phyloP scores from a whole-genome alignment of 2,797 vertebrate genomes.

The Buceros bicornis region DNA sequence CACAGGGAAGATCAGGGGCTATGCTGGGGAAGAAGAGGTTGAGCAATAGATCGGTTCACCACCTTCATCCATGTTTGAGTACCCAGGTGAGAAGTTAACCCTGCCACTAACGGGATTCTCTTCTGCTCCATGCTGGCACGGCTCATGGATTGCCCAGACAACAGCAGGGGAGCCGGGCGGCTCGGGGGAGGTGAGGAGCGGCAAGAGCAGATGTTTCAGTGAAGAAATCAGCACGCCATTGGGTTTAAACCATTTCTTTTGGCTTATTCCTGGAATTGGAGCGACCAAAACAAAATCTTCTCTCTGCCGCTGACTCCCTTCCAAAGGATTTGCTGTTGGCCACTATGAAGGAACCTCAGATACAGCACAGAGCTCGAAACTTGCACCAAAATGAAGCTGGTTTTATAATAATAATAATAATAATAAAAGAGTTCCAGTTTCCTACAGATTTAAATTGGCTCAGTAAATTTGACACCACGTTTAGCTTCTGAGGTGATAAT shows the following conservation, averaged over 20 bases:
- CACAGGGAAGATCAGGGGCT: not conserved
- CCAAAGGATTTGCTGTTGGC: not conserved
- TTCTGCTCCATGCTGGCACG: not conserved
- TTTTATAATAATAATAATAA: not conserved
- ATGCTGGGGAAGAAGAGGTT: not conserved
- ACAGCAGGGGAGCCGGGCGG: rapidly evolving
- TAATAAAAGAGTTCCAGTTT: not conserved
- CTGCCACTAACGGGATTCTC: not conserved
- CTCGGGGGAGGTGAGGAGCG: not conserved
- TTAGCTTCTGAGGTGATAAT: conserved; percentile 17
- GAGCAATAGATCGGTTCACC: not conserved
- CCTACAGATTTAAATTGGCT: not conserved
- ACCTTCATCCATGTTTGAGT: not conserved
- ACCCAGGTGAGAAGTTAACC: not conserved
- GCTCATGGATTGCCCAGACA: not conserved
- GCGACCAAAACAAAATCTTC: not conserved
- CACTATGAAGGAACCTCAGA: not conserved
- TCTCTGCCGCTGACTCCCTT: not conserved
- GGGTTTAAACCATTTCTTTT: not conserved
- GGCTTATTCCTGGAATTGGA: not conserved
- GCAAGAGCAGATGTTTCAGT: not conserved
- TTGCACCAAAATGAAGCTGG: not conserved
- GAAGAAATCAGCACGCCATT: rapidly evolving
- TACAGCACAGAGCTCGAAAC: not conserved
- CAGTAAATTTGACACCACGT: not conserved